phyloP scores from a whole-genome alignment of 2,888 invertebrate genomes.

The Cactoblastis cactorum region DNA sequence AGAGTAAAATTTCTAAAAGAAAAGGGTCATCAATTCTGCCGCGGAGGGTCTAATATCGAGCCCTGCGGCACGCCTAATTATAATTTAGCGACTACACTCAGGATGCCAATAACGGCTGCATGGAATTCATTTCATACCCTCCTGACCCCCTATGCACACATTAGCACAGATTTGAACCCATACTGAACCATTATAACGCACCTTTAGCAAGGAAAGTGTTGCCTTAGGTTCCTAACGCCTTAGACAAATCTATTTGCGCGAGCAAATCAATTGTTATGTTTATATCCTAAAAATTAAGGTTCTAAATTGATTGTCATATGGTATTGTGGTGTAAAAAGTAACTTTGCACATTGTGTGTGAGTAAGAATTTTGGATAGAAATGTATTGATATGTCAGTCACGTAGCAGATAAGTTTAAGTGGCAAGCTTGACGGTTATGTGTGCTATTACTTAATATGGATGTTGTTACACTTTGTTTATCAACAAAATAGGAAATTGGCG shows the following conservation, averaged over 20 bases:
- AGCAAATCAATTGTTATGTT: neutral
- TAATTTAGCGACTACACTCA: constrained; percentile 42
- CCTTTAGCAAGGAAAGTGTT: constrained; percentile 33
- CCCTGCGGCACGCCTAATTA: constrained; percentile 43
- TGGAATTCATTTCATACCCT: constrained; percentile 50
- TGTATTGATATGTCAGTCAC: constrained; percentile 35
- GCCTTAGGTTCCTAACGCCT: constrained; percentile 15
- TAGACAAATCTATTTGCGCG: constrained; percentile 3
- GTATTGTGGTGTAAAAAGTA: neutral
- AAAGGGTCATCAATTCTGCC: neutral
- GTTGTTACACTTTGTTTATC: constrained; percentile 3
- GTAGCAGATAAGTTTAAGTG: constrained; percentile 25
- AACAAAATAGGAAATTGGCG: neutral
- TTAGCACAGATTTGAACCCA: constrained; percentile 54
- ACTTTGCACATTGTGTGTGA: neutral
- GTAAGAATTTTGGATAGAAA: constrained; percentile 6
- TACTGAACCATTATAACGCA: constrained; percentile 37
- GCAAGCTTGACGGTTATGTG: constrained; percentile 34
- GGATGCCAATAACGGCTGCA: constrained; percentile 39
- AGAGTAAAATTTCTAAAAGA: neutral
- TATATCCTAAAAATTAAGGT: constrained; percentile 22
- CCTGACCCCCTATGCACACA: constrained; percentile 54
- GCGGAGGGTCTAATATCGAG: constrained; percentile 24
- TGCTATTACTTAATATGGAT: constrained; percentile 48
- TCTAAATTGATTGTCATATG: constrained; percentile 16